A percentile compares a stretch with the other conserved stretches of the same genome.
These are phyloP conservation scores for Ptychodera flava DNA, from an alignment of 35 echinoderm and acorn worm species.

Conservation along the genomic window DNA sequence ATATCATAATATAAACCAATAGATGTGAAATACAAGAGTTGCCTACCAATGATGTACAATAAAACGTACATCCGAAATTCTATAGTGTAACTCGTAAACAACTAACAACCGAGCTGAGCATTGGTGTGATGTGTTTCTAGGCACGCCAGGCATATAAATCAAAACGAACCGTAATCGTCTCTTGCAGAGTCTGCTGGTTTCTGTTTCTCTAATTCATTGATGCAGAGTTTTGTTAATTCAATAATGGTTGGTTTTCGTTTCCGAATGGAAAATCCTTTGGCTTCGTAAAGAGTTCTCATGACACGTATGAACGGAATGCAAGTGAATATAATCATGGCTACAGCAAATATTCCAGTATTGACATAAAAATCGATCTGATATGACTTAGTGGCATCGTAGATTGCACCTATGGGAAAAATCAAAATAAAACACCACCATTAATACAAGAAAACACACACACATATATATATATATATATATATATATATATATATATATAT, in stretches of 20 bases:
- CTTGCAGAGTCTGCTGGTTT: too few relatives aligned
- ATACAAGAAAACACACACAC: neutral
- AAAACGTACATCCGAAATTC: too few relatives aligned
- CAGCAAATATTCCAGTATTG: constrained; percentile 53
- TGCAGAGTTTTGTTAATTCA: constrained; percentile 60
- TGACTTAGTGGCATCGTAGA: constrained; percentile 67
- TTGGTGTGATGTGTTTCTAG: too few relatives aligned
- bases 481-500: neutral
- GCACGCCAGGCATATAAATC: too few relatives aligned
- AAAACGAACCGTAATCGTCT: too few relatives aligned
- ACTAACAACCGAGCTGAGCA: too few relatives aligned
- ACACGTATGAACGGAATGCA: constrained; percentile 44
- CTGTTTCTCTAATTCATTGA: neutral
- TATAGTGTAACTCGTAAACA: too few relatives aligned
- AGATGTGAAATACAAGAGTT: too few relatives aligned
- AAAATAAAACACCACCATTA: constrained; percentile 15
- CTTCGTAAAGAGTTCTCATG: constrained; percentile 25
- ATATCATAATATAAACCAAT: too few relatives aligned
- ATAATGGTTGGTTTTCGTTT: constrained; percentile 43
- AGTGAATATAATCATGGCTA: constrained; percentile 74
- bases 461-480: neutral
- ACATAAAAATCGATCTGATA: constrained; percentile 81
- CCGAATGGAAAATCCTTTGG: constrained; percentile 1
- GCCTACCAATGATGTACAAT: too few relatives aligned
- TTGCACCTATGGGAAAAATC: constrained; percentile 42